These are phyloP conservation scores for Drosophila malerkotliana DNA, from an alignment of 1,140 invertebrate genomes.

Conservation along the genomic window DNA sequence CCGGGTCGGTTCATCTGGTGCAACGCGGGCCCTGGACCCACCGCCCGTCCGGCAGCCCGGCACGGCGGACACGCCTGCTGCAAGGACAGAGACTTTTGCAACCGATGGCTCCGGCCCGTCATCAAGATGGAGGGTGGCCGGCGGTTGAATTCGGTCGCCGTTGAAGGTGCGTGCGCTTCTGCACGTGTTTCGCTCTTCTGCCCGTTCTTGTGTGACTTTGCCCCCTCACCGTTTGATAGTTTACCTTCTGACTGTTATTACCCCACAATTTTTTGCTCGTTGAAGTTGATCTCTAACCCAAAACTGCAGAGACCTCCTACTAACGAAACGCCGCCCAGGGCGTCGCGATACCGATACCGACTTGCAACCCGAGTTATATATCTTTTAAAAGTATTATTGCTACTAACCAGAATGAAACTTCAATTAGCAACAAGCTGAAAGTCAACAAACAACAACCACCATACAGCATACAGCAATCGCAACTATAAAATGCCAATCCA, in stretches of 20 bases:
- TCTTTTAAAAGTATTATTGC: conserved; percentile 56
- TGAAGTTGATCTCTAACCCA: conserved; percentile 56
- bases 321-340: conserved; percentile 36
- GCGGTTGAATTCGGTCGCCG: conserved; percentile 33
- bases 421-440: conserved; percentile 68
- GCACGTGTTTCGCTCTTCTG: conserved; percentile 55
- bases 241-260: conserved; percentile 53
- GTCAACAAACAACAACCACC: conserved; percentile 6
- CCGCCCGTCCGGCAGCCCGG: conserved; percentile 68
- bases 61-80: conserved; percentile 84
- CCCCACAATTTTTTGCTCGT: conserved; percentile 54
- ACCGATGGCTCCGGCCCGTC: conserved; percentile 83
- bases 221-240: conserved; percentile 52
- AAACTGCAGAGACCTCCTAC: conserved; percentile 70
- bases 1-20: conserved; percentile 89
- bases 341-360: conserved; percentile 9
- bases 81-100: conserved; percentile 88
- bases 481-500: conserved; percentile 26
- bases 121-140: conserved; percentile 46
- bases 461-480: conserved; percentile 24
- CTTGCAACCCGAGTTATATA: neutral
- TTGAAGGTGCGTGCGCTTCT: conserved; percentile 73
- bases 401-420: conserved; percentile 72
- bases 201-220: conserved; percentile 12
- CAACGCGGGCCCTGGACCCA: conserved; percentile 83